Evolutionary conservation across 2,888 invertebrate species (phyloP), one percentile per base, ranked within the genome.

Genomic region (Dioctria linearis): DNA sequence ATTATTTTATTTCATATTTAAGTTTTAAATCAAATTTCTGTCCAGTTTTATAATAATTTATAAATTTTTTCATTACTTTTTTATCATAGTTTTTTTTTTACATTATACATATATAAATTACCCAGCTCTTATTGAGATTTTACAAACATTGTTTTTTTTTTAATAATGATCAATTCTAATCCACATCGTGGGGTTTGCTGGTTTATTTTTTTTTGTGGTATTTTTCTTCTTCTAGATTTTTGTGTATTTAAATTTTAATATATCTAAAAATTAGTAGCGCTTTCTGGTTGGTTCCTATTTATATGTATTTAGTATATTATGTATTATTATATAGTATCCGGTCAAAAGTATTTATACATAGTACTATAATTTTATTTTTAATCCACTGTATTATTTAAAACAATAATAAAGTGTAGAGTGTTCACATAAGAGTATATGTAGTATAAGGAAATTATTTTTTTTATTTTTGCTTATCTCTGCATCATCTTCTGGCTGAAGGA

Each of bases 331-430:
- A 65, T 11, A 39, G 39, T 63, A 25, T 49, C 9, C 61, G 49
- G 42, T 71, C 5, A 2, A 59, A 40, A 40, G 11, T 61, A 59
- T 11, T 57, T 66, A 43, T 25, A 25, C 25, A 11, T 42, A 65
- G 65, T 46, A 46, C n/a, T 63, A 11, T 69, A 46, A 1, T 25
- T 25, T 25, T 25, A 25, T 25, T 25, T 40, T 54, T 76, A 71
- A 66, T 63, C 13, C 81, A 83, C 82, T 65, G 67, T 83, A 83
- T 83, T 83, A 83, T 83, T 83, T 83, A 83, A 83, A 83, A 83
- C 82, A 83, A 83, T 83, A 83, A 83, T 83, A 83, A 80, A 81
- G 82, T 83, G 79, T 78, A 61, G 51, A 61, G 69, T 61, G 25
- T 25, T 25, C 65, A 65, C 40, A 73, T 79, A 49, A 49, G 39